phyloP scores from a whole-genome alignment of 1,140 invertebrate genomes.

The Coelopa frigida region DNA sequence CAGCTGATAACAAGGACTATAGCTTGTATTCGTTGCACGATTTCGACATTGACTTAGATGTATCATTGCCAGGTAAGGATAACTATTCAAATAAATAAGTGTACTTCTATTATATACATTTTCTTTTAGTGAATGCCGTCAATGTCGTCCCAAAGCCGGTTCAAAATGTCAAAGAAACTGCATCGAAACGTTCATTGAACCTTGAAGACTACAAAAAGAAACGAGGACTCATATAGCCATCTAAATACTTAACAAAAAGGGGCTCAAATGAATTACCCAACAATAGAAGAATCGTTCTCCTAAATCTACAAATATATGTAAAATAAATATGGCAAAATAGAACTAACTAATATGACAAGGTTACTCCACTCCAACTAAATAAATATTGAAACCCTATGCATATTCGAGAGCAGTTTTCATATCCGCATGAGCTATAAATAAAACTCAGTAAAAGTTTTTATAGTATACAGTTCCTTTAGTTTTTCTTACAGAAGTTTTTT shows the following conservation, averaged over 20 bases:
- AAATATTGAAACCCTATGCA: no score
- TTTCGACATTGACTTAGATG: constrained; percentile 93
- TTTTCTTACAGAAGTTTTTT: no score
- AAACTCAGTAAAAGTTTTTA: no score
- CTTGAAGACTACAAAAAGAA: constrained; percentile 96
- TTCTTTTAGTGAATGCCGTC: constrained; percentile 58
- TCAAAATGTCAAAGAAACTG: constrained; percentile 65
- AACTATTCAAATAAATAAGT: not conserved
- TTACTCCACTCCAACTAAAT: no score
- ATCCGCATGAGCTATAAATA: no score
- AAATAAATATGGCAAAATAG: no score
- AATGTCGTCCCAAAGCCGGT: constrained; percentile 68
- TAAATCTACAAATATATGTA: not conserved
- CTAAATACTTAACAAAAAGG: not conserved
- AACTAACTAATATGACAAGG: no score
- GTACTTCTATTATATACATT: constrained; percentile 13
- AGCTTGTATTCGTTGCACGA: constrained; percentile 90
- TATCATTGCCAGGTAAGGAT: constrained; percentile 63
- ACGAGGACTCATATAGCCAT: constrained; percentile 75
- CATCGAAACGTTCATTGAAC: constrained; percentile 83
- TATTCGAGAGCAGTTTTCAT: no score
- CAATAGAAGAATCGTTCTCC: not conserved
- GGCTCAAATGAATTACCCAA: not conserved
- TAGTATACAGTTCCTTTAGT: no score
- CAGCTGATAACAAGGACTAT: constrained; percentile 54